Base-by-base conservation (phyloP, 2,113 vertebrate species). In the Stercorarius parasiticus region DNA sequence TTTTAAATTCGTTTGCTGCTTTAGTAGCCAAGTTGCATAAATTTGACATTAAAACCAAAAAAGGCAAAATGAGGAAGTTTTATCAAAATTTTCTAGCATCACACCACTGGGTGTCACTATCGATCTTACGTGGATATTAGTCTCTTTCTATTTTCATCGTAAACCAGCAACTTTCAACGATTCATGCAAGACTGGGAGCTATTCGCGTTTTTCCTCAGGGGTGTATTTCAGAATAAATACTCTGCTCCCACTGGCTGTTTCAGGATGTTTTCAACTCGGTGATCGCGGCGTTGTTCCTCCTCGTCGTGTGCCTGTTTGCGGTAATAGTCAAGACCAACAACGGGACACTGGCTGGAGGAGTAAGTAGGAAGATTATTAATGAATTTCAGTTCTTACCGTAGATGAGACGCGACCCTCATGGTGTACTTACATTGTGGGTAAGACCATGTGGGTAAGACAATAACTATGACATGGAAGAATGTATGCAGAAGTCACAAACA, bases 221-320 rank as follows among this genome's bases (percentile, higher is more conserved):
- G 0, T 55, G 30, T 58, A 23, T 52, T 43, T 67, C 42, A 27
- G 34, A 91, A 18, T 90, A 90, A 93, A 71, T 38, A 10, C 20
- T 66, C 55, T 72, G 27, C 78, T 88, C 91, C 92, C 22, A n/a
- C 81, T 67, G 93, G 32, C 91, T 77, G 91, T 97, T 97, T 58
- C 96, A 99, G 99, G 99, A 99, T 96, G 26, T 98, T 91, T 96
- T 98, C 50, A 99, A 99, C 95, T 99, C 99, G 3, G 10, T 98
- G 49, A 95, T 98, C 80, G 93, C 98, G 55, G 97, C 97, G 0
- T 4, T 98, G 64, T 99, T 98, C 94, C 95, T 99, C 70, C n/a
- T 97, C 53, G 34, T 98, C 29, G 53, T 99, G 77, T 97, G 98
- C 92, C 53, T 99, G 55, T 83, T 98, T 66, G 98, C 98, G 21